phyloP scores from a whole-genome alignment of 2,888 invertebrate genomes.

The Seladonia tumulorum region DNA sequence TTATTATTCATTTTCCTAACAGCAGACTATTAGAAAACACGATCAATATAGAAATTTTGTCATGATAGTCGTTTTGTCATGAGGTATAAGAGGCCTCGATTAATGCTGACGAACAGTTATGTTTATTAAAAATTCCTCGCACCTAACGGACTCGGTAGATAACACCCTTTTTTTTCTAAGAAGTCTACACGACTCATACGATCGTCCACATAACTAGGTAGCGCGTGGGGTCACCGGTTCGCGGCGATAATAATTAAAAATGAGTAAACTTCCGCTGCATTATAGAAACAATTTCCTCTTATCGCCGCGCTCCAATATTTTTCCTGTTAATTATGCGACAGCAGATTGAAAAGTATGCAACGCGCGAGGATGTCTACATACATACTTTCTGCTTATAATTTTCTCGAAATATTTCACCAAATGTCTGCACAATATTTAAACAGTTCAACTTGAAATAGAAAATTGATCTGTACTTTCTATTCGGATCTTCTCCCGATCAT shows the following conservation, averaged over 20 bases:
- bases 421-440: not conserved
- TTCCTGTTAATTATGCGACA: not conserved
- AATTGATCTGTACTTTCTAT: not conserved
- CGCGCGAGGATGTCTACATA: not conserved
- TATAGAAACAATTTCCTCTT: not conserved
- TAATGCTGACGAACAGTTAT: too few relatives aligned
- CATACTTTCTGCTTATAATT: not conserved
- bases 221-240: constrained; percentile 21
- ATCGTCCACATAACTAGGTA: not conserved
- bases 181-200: not conserved
- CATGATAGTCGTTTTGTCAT: too few relatives aligned
- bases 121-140: not conserved
- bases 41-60: not conserved
- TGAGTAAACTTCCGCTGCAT: constrained; percentile 20
- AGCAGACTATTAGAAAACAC: not conserved
- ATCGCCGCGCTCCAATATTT: not conserved
- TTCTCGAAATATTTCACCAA: too few relatives aligned
- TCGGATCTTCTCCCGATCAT: not conserved
- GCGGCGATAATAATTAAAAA: constrained; percentile 14
- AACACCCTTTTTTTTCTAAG: not conserved
- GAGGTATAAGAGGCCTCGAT: too few relatives aligned
- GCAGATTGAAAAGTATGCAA: not conserved
- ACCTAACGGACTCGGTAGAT: not conserved
- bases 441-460: not conserved
- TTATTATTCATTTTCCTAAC: not conserved